Evolutionary conservation across 2,797 vertebrate species (phyloP).

Genomic region (Poecilia wingei): DNA sequence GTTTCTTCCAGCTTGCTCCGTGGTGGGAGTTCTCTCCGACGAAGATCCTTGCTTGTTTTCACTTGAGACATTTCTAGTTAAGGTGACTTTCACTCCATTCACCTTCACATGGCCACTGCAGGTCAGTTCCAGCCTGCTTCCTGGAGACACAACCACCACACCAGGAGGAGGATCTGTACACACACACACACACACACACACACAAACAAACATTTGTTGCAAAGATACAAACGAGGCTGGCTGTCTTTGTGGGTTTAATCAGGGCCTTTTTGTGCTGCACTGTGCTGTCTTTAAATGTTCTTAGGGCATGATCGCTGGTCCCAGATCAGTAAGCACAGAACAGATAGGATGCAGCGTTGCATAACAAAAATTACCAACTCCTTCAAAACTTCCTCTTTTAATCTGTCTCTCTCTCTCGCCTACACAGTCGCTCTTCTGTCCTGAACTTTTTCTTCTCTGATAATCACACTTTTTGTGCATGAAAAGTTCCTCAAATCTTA

Average conservation of each 20-base stretch:
- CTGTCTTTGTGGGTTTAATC: neutral
- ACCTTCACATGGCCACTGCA: conserved; percentile 72
- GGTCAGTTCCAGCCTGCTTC: conserved; percentile 66
- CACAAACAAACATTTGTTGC: neutral
- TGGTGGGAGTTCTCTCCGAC: neutral
- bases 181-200: conserved; percentile 9
- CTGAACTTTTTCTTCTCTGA: neutral
- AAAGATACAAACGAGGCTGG: neutral
- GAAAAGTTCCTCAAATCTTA: neutral
- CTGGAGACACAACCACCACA: conserved; percentile 62
- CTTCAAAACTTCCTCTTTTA: conserved; percentile 60
- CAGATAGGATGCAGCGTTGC: conserved; percentile 36
- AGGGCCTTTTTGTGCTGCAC: neutral
- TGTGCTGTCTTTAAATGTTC: neutral
- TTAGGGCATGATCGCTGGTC: conserved; percentile 7
- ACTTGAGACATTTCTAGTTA: conserved; percentile 15
- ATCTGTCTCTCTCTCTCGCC: neutral
- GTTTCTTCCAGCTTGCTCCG: neutral
- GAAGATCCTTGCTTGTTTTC: neutral
- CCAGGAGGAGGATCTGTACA: conserved; percentile 69
- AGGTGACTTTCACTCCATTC: conserved; percentile 54
- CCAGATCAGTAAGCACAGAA: conserved; percentile 1
- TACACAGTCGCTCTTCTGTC: conserved; percentile 22
- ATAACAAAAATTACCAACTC: conserved; percentile 41
- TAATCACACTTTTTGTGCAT: conserved; percentile 16